These are phyloP conservation scores for Incurvaria masculella DNA, from an alignment of 2,888 invertebrate genomes.

Conservation along the genomic window DNA sequence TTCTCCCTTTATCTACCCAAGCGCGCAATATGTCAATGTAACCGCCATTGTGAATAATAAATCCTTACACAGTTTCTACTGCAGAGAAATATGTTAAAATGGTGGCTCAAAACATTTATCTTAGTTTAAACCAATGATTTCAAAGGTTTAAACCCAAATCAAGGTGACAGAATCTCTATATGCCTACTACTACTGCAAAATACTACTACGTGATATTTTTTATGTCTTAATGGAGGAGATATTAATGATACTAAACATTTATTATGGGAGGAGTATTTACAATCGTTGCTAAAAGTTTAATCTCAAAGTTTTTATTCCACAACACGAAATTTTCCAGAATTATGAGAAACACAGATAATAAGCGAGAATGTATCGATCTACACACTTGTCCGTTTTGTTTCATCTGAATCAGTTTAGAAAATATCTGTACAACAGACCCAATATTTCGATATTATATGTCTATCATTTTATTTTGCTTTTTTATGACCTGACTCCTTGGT, in stretches of 20 bases:
- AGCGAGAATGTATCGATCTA: neutral
- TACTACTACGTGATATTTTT: constrained; percentile 15
- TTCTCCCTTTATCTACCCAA: too few species aligned
- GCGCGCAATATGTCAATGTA: too few species aligned
- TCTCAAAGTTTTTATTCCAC: neutral
- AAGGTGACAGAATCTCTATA: too few species aligned
- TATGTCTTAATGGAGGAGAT: constrained; percentile 7
- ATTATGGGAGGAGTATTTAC: constrained; percentile 14
- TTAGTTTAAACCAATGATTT: too few species aligned
- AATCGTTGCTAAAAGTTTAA: constrained; percentile 3
- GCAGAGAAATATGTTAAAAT: too few species aligned
- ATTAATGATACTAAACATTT: constrained; percentile 10
- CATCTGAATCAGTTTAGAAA: neutral
- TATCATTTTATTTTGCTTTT: neutral
- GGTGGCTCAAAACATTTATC: too few species aligned
- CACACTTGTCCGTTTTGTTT: neutral
- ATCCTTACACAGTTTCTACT: too few species aligned
- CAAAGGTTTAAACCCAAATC: too few species aligned
- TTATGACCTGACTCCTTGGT: neutral
- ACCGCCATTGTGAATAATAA: too few species aligned
- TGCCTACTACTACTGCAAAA: too few species aligned
- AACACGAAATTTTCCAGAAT: neutral
- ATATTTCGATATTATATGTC: neutral
- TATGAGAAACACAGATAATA: neutral
- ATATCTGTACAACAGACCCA: neutral